Evolutionary conservation across 2,113 vertebrate species (phyloP).

Genomic region (Coracopsis vasa): DNA sequence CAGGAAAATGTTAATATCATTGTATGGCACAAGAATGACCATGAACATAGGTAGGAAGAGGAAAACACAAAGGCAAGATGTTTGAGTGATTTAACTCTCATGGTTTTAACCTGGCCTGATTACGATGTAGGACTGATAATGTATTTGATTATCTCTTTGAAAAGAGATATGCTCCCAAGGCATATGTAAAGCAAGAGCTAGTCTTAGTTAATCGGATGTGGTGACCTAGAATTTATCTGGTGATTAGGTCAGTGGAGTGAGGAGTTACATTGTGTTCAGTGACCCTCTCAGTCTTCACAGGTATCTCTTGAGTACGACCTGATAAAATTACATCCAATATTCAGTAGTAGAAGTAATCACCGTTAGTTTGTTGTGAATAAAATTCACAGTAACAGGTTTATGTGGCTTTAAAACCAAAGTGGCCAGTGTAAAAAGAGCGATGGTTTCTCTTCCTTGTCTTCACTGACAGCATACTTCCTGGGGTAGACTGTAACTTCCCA

Average conservation of each 20-base stretch:
- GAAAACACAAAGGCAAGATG: neutral
- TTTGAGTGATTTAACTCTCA: accelerated
- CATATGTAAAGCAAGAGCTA: neutral
- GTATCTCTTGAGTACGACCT: neutral
- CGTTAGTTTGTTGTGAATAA: neutral
- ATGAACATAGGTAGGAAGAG: neutral
- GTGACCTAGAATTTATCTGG: neutral
- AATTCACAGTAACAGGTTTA: neutral
- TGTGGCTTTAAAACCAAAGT: neutral
- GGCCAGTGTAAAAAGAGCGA: neutral
- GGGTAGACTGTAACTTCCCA: accelerated
- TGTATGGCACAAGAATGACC: neutral
- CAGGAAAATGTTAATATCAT: neutral
- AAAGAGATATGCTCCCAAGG: neutral
- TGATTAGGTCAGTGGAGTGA: neutral
- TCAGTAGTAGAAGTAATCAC: neutral
- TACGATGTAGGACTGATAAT: neutral
- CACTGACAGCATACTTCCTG: neutral
- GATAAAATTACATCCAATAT: neutral
- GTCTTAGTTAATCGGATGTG: neutral
- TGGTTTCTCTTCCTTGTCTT: neutral
- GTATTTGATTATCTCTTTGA: neutral
- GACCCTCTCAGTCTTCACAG: neutral
- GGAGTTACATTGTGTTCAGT: neutral
- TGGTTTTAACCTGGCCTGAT: neutral